Evolutionary conservation across 2,888 invertebrate species (phyloP).

Genomic region (Lumbricus terrestris): DNA sequence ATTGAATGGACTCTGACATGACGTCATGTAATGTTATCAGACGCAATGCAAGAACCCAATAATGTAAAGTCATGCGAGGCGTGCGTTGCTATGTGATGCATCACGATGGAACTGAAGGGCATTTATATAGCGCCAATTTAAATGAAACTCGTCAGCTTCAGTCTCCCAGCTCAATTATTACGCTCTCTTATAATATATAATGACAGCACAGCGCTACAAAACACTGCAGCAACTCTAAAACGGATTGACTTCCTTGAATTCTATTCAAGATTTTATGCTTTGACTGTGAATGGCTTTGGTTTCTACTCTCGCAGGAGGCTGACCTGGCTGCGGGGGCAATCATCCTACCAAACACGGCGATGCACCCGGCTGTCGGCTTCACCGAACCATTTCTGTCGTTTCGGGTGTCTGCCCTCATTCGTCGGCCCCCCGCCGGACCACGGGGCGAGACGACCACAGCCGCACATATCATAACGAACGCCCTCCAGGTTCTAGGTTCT

Average conservation of each 20-base stretch:
- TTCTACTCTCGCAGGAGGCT: slow-evolving; percentile 36
- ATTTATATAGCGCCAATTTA: background rate
- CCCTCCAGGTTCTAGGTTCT: slow-evolving; percentile 33
- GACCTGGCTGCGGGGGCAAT: slow-evolving; percentile 39
- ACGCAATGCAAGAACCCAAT: no score
- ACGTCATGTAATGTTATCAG: background rate
- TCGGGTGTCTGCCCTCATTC: slow-evolving; percentile 36
- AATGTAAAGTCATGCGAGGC: no score
- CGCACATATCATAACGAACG: slow-evolving; percentile 18
- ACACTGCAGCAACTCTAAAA: no score
- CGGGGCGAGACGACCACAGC: background rate
- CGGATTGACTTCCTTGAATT: background rate
- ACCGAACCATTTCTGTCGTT: slow-evolving; percentile 40
- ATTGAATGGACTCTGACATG: background rate
- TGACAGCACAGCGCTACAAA: no score
- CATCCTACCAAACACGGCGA: slow-evolving; percentile 25
- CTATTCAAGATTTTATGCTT: background rate
- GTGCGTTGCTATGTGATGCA: no score
- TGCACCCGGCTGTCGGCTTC: slow-evolving; percentile 35
- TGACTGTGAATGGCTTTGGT: background rate
- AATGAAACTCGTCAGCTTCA: no score
- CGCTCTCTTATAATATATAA: no score
- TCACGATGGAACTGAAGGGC: background rate
- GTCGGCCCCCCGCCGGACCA: background rate
- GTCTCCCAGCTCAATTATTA: no score